Conservation (phyloP, 2,113 vertebrate genomes). For the Regulus satrapa region DNA sequence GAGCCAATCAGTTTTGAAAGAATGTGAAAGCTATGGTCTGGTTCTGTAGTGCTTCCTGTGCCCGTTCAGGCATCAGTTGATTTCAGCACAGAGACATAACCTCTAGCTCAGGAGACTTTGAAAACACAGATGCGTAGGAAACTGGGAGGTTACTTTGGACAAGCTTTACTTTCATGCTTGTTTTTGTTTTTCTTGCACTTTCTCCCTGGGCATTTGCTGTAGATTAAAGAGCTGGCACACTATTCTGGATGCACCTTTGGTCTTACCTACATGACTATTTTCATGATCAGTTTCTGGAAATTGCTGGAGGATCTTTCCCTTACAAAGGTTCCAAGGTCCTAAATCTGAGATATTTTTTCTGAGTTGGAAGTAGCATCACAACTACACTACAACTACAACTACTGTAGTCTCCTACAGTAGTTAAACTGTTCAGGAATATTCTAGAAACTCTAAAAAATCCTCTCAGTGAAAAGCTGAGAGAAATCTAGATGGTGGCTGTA, state of each 20-base stretch:
- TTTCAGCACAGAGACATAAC: background rate
- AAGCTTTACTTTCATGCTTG: background rate
- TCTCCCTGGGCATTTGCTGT: background rate
- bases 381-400: no score
- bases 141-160: background rate
- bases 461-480: background rate
- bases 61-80: background rate
- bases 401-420: no score
- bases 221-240: background rate
- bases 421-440: background rate
- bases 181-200: background rate
- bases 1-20: background rate
- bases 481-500: background rate
- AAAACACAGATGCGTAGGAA: background rate
- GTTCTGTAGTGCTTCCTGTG: background rate
- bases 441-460: background rate
- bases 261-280: background rate
- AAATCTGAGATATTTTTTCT: background rate
- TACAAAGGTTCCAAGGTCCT: background rate
- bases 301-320: background rate
- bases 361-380: background rate
- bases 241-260: background rate
- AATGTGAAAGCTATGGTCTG: background rate
- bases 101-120: background rate
- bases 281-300: background rate